Evolutionary conservation across 2,888 invertebrate genomes (phyloP), one percentile per base, ranked within the genome.

Genomic region (Marasmarcha lunaedactyla): DNA sequence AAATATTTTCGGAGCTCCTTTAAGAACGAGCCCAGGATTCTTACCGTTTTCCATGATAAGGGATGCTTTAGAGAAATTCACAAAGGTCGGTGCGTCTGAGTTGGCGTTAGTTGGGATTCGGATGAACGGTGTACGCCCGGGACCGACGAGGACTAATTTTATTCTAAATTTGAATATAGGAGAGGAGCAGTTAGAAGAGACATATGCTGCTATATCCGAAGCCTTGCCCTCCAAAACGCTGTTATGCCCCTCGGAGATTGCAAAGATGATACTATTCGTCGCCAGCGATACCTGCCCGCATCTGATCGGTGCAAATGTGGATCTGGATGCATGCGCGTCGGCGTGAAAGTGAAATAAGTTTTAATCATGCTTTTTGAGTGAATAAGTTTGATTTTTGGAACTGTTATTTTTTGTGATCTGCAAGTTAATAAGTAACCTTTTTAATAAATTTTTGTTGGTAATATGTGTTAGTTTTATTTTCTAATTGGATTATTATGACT

Each of bases 21-120:
- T 59, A 36, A 51, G 60, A n/a, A 52, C 57, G 0, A 53, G 64
- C 30, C 71, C 71, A 1, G 72, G 72, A 1, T 63, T 58, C 15
- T n/a, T 67, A 1, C 57, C 60, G 2, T 53, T 54, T 11, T 40
- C 51, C 0, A 50, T 65, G 0, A 50, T 66, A 0, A 64, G 66
- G 37, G 45, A 55, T n/a, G 68, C 60, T 0, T 14, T 68, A 6
- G 59, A 59, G 27, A 58, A 50, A 11, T 58, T 68, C 9, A 63
- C 65, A 0, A 59, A 59, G 37, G 45, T 54, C 2, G 63, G 65
- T 0, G 67, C 66, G 0, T 50, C 65, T 0, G 66, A 68, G 33
- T 35, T 64, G 2, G 54, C 60, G 0, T 40, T 52, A 2, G 50
- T 54, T 41, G 66, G 66, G 1, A 57, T 68, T 0, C 51, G 65